A percentile compares a stretch with the other conserved stretches of the same genome.
These are phyloP conservation scores for Bujurquina vittata DNA, from an alignment of 2,113 vertebrate genomes.

Conservation along the genomic window DNA sequence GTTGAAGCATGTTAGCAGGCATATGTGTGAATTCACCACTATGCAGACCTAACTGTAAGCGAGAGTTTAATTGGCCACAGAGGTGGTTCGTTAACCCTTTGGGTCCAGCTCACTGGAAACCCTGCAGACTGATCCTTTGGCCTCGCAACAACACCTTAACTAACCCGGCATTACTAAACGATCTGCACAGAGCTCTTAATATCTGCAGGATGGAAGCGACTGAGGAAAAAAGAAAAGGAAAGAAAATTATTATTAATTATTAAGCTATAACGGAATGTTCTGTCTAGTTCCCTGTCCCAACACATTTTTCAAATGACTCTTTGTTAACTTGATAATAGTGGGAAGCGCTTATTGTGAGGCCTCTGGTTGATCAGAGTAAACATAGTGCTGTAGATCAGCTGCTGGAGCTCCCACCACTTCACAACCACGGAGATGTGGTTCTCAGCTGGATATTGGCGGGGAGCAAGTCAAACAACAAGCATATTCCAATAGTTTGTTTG, in stretches of 20 bases:
- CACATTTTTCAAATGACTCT: background rate
- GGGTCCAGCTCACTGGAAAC: slow-evolving; percentile 50
- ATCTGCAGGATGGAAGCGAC: slow-evolving; percentile 18
- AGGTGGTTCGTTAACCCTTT: slow-evolving; percentile 45
- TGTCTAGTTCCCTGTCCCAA: slow-evolving; percentile 34
- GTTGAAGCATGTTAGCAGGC: background rate
- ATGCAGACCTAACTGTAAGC: slow-evolving; percentile 39
- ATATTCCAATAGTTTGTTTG: slow-evolving; percentile 69
- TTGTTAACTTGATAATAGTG: slow-evolving; percentile 17
- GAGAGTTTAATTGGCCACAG: slow-evolving; percentile 65
- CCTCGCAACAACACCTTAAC: slow-evolving; percentile 45
- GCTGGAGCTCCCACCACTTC: slow-evolving; percentile 38
- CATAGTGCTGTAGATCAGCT: slow-evolving; percentile 7
- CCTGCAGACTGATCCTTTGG: slow-evolving; percentile 48
- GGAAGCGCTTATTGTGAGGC: background rate
- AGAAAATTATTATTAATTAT: too few species aligned
- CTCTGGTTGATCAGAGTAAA: slow-evolving; percentile 17
- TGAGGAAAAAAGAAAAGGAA: background rate
- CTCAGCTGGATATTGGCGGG: slow-evolving; percentile 50
- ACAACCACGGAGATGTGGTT: slow-evolving; percentile 58
- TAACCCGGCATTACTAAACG: slow-evolving; percentile 35
- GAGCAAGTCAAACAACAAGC: slow-evolving; percentile 55
- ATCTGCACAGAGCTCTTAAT: slow-evolving; percentile 41
- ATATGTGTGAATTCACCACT: slow-evolving; percentile 47
- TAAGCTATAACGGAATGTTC: background rate